These are phyloP conservation scores for Raja brachyura DNA, from an alignment of 2,113 vertebrate genomes.

Conservation along the genomic window DNA sequence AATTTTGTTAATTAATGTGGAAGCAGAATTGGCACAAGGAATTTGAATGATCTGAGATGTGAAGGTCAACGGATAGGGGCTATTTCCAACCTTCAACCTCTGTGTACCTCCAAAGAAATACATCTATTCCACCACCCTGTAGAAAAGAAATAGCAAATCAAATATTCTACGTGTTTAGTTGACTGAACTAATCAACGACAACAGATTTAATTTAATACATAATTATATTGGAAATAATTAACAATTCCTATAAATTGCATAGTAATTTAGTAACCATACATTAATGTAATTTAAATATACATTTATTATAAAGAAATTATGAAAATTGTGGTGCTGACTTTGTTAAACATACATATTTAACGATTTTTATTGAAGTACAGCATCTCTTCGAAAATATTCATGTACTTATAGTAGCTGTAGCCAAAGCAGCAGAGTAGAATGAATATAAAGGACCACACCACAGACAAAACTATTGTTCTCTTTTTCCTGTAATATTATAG, in stretches of 20 bases:
- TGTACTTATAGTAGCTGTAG: slow-evolving; percentile 31
- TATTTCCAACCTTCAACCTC: not conserved
- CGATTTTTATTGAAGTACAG: not conserved
- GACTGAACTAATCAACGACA: not conserved
- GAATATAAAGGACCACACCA: slow-evolving; percentile 23
- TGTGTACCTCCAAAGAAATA: not conserved
- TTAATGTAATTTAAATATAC: not conserved
- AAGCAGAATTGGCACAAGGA: not conserved
- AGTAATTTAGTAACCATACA: not conserved
- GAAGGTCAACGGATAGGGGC: not conserved
- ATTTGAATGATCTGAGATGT: not conserved
- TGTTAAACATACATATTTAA: not conserved
- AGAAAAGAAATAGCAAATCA: not conserved
- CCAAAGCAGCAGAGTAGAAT: slow-evolving; percentile 29
- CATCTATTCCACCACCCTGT: not conserved
- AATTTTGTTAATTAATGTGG: not conserved
- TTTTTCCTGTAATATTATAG: slow-evolving; percentile 12
- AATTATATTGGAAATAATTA: not conserved
- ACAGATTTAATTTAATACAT: not conserved
- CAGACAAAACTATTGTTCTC: not conserved
- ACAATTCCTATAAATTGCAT: not conserved
- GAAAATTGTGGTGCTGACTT: not conserved
- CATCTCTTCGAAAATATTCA: not conserved
- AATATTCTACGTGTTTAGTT: not conserved
- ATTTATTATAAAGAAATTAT: not conserved